Evolutionary conservation across 2,888 invertebrate species (phyloP).

Genomic region (Lampropteryx suffumata): DNA sequence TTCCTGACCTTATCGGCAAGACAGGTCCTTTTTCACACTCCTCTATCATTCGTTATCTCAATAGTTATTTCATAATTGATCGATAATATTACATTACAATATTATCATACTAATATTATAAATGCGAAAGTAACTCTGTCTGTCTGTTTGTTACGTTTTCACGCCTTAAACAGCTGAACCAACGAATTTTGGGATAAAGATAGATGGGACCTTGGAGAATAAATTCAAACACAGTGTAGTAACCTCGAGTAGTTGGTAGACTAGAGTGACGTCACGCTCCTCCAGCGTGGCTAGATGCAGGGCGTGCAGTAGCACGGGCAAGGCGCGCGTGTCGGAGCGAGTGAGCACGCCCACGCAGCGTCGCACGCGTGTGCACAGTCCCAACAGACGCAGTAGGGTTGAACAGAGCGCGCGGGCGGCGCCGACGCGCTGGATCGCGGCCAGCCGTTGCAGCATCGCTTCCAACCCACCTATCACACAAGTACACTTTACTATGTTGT

Average conservation of each 20-base stretch:
- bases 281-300: conserved; percentile 85
- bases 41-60: too few relatives aligned
- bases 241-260: conserved; percentile 95
- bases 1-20: too few relatives aligned
- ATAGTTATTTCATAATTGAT: too few relatives aligned
- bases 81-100: too few relatives aligned
- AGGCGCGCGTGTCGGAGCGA: conserved; percentile 91
- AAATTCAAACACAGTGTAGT: not conserved
- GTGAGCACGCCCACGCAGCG: conserved; percentile 95
- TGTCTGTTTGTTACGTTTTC: too few relatives aligned
- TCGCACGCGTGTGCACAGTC: conserved; percentile 94
- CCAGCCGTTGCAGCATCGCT: conserved; percentile 92
- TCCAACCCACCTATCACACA: conserved; percentile 79
- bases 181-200: too few relatives aligned
- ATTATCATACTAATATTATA: too few relatives aligned
- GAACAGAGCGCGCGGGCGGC: conserved; percentile 93
- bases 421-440: conserved; percentile 93
- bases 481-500: too few relatives aligned
- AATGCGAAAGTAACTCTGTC: too few relatives aligned
- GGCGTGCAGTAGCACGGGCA: conserved; percentile 92
- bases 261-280: conserved; percentile 88
- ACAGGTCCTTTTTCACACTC: too few relatives aligned
- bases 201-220: too few relatives aligned
- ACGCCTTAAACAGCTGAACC: too few relatives aligned
- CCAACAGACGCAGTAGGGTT: conserved; percentile 94